phyloP scores from a whole-genome alignment of 2,888 invertebrate genomes.

The Drosophila niveifrons region DNA sequence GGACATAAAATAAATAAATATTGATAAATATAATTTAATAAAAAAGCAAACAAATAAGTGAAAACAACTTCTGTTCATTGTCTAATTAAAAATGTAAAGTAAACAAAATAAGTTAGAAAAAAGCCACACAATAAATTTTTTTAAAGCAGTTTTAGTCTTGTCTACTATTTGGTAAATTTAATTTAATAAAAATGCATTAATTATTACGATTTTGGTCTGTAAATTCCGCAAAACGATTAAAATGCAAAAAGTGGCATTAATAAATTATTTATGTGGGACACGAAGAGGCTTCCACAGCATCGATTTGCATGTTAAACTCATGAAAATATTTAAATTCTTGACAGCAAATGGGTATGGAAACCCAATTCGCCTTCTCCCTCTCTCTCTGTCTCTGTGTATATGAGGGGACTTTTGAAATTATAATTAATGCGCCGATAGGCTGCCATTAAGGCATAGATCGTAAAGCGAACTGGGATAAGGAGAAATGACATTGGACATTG shows the following conservation, averaged over 20 bases:
- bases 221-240: slow-evolving; percentile 34
- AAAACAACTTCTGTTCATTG: too few species aligned
- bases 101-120: too few species aligned
- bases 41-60: too few species aligned
- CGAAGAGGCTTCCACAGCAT: slow-evolving; percentile 9
- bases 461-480: slow-evolving; percentile 9
- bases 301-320: slow-evolving; percentile 43
- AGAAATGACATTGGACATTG: neutral
- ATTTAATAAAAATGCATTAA: slow-evolving; percentile 12
- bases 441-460: slow-evolving; percentile 14
- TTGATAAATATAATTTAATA: too few species aligned
- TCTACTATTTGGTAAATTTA: neutral
- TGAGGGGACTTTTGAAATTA: slow-evolving; percentile 29
- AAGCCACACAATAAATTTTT: too few species aligned
- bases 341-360: slow-evolving; percentile 2
- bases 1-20: too few species aligned
- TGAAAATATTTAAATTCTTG: slow-evolving; percentile 64
- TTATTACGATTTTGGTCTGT: slow-evolving; percentile 10
- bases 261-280: slow-evolving; percentile 47
- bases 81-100: too few species aligned
- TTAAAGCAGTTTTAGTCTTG: too few species aligned
- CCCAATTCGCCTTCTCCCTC: neutral
- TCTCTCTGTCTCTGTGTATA: neutral
- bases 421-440: slow-evolving; percentile 30
- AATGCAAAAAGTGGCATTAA: slow-evolving; percentile 44